phyloP scores from a whole-genome alignment of 2,888 invertebrate species.

The Timandra comae region DNA sequence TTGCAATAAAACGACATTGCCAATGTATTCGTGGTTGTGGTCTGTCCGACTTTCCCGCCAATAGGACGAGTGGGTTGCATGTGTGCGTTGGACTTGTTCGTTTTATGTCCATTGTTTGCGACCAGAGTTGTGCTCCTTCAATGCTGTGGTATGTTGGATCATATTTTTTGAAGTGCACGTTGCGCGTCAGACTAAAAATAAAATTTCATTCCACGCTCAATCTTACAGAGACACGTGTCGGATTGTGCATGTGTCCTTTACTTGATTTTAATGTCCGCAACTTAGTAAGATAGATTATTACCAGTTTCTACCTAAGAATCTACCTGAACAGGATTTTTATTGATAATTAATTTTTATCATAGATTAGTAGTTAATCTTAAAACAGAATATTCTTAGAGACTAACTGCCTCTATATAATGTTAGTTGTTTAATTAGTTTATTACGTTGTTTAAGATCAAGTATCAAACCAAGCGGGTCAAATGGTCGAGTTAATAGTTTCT shows the following conservation, averaged over 20 bases:
- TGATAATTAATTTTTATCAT: too few relatives aligned
- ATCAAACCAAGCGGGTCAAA: background rate
- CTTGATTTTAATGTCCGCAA: too few relatives aligned
- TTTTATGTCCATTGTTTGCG: conserved; percentile 39
- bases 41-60: conserved; percentile 46
- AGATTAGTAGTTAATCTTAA: too few relatives aligned
- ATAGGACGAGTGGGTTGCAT: conserved; percentile 23
- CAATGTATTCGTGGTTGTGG: conserved; percentile 36
- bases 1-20: conserved; percentile 47
- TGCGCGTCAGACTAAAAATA: conserved; percentile 34
- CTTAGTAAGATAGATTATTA: too few relatives aligned
- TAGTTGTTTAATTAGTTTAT: too few relatives aligned
- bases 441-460: background rate
- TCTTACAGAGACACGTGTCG: conserved; percentile 23
- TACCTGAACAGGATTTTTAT: too few relatives aligned
- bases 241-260: too few relatives aligned
- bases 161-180: conserved; percentile 31
- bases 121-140: conserved; percentile 23
- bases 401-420: too few relatives aligned
- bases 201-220: conserved; percentile 27
- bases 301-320: too few relatives aligned
- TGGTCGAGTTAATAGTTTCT: conserved; percentile 1
- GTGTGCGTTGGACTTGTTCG: conserved; percentile 32
- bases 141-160: conserved; percentile 30
- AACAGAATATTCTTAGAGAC: background rate